phyloP scores from a whole-genome alignment of 2,888 invertebrate genomes.

The Glaucopsyche alexis region DNA sequence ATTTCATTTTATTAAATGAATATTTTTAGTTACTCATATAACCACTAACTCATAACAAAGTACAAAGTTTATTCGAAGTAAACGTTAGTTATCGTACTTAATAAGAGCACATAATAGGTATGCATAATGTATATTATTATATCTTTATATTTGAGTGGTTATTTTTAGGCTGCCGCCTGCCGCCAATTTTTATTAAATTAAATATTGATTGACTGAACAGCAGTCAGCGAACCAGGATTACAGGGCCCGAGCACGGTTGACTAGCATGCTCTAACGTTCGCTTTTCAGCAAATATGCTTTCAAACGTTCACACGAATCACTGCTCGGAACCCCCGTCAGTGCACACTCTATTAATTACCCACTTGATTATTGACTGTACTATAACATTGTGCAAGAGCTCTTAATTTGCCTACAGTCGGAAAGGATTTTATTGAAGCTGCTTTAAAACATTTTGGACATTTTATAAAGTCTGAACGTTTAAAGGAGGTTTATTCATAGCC shows the following conservation, averaged over 20 bases:
- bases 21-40: not conserved
- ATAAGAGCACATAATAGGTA: not conserved
- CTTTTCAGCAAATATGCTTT: conserved; percentile 59
- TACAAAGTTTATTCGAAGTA: not conserved
- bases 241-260: conserved; percentile 55
- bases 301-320: conserved; percentile 67
- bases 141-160: not conserved
- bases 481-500: not conserved
- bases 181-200: conserved; percentile 24
- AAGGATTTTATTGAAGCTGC: not conserved
- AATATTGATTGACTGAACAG: conserved; percentile 58
- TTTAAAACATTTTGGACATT: not conserved
- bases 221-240: conserved; percentile 55
- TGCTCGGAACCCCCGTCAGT: conserved; percentile 53
- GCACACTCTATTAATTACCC: conserved; percentile 44
- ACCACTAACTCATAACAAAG: not conserved
- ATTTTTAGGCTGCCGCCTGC: not conserved
- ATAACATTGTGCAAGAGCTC: not conserved
- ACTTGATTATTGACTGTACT: conserved; percentile 32
- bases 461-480: not conserved
- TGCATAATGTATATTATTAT: not conserved
- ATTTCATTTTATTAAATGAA: too few relatives aligned
- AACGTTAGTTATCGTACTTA: not conserved
- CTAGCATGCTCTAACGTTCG: conserved; percentile 60
- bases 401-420: not conserved